These are phyloP conservation scores for Luperina nickerlii DNA, from an alignment of 2,888 invertebrate genomes.

Conservation along the genomic window DNA sequence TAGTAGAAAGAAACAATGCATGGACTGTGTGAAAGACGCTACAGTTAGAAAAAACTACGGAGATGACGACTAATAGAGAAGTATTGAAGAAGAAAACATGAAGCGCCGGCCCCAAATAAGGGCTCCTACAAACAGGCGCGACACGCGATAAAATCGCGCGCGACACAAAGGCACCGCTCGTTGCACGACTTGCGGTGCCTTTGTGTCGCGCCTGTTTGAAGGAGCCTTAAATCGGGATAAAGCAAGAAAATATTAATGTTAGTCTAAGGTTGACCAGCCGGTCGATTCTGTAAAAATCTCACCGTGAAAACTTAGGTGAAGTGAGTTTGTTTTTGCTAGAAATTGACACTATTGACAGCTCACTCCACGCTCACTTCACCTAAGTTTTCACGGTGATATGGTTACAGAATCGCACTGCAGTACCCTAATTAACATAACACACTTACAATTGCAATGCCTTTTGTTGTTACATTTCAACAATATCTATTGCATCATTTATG, in stretches of 20 bases:
- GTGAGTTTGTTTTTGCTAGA: too few relatives aligned
- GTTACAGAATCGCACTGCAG: too few relatives aligned
- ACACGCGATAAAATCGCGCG: too few relatives aligned
- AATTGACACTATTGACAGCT: too few relatives aligned
- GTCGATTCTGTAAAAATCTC: too few relatives aligned
- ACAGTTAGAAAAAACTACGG: not conserved
- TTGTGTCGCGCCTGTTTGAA: too few relatives aligned
- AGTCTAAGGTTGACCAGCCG: not conserved
- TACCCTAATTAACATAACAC: not conserved
- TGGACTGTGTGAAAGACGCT: not conserved
- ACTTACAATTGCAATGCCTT: not conserved
- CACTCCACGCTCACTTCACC: too few relatives aligned
- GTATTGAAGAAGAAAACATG: not conserved
- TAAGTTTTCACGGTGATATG: too few relatives aligned
- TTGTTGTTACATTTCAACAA: not conserved
- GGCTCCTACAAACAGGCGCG: too few relatives aligned
- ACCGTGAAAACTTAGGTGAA: too few relatives aligned
- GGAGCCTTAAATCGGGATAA: not conserved
- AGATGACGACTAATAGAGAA: not conserved
- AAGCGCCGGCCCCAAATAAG: not conserved
- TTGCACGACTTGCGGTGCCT: too few relatives aligned
- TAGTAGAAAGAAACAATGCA: not conserved
- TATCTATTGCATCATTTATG: not conserved
- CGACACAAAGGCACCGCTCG: too few relatives aligned
- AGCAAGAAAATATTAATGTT: not conserved